Conservation (phyloP, 2,113 vertebrate genomes). For the Plestiodon gilberti region DNA sequence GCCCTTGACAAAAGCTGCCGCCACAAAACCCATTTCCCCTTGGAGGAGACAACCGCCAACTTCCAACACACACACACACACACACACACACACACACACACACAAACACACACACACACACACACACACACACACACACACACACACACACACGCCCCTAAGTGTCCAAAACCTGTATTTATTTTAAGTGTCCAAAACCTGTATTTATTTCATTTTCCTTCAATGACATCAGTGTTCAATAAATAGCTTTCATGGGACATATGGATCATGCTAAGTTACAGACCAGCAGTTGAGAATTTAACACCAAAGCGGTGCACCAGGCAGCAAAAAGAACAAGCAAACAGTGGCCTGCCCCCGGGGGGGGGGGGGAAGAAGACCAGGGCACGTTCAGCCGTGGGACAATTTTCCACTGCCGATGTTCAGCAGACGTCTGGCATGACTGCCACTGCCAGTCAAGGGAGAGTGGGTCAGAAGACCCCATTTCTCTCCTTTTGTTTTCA, state of each 20-base stretch:
- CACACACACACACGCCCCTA: constrained; percentile 38
- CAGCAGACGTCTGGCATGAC: no score
- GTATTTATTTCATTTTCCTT: constrained; percentile 70
- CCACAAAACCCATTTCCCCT: neutral
- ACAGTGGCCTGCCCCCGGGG: neutral
- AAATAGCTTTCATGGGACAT: constrained; percentile 83
- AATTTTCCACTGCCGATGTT: constrained; percentile 8
- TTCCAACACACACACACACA: no score
- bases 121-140: neutral
- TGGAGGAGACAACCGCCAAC: neutral
- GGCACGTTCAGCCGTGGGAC: constrained; percentile 35
- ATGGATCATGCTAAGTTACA: constrained; percentile 77
- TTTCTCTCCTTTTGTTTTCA: neutral
- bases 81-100: no score
- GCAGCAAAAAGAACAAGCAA: neutral
- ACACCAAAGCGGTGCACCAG: constrained; percentile 33
- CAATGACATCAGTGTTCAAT: constrained; percentile 78
- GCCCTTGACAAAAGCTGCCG: neutral
- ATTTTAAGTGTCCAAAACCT: constrained; percentile 63
- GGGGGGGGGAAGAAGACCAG: constrained; percentile 31
- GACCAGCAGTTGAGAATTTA: constrained; percentile 48
- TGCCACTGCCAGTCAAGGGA: neutral
- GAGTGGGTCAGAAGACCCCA: neutral
- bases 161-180: constrained; percentile 60
- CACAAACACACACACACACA: no score